Evolutionary conservation across 2,113 vertebrate genomes (phyloP).

Genomic region (Gymnogyps californianus): DNA sequence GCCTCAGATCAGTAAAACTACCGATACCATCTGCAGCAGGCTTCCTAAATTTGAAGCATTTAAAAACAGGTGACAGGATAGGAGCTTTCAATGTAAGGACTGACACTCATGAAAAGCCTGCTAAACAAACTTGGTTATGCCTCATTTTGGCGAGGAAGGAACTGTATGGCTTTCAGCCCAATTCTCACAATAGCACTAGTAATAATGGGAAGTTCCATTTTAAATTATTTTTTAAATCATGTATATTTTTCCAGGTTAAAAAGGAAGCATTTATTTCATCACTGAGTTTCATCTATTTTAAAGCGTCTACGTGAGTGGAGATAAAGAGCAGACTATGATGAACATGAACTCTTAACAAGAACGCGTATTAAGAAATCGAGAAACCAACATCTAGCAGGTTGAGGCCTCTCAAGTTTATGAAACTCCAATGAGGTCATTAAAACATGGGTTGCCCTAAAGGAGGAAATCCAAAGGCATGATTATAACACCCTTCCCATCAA

Average conservation of each 20-base stretch:
- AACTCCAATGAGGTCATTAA: not conserved
- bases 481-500: not conserved
- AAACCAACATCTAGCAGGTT: not conserved
- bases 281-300: not conserved
- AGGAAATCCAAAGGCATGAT: not conserved
- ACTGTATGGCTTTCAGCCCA: not conserved
- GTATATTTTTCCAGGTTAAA: not conserved
- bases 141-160: slow-evolving; percentile 22
- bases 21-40: slow-evolving; percentile 70
- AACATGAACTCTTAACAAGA: not conserved
- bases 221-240: not conserved
- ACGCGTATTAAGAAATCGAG: not conserved
- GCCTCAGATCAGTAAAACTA: slow-evolving; percentile 71
- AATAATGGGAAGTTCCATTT: slow-evolving; percentile 2
- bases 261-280: not conserved
- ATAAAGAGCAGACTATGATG: not conserved
- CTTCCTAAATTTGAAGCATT: slow-evolving; percentile 70
- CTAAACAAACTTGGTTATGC: slow-evolving; percentile 57
- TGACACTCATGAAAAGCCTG: slow-evolving; percentile 47
- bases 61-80: slow-evolving; percentile 76
- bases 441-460: not conserved
- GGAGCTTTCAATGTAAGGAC: slow-evolving; percentile 62
- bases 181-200: not conserved
- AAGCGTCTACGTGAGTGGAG: not conserved
- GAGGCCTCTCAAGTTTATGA: not conserved